A percentile compares a stretch with the other conserved stretches of the same genome.
These are phyloP conservation scores for Exocentrus adspersus DNA, from an alignment of 2,888 invertebrate genomes.

Conservation along the genomic window DNA sequence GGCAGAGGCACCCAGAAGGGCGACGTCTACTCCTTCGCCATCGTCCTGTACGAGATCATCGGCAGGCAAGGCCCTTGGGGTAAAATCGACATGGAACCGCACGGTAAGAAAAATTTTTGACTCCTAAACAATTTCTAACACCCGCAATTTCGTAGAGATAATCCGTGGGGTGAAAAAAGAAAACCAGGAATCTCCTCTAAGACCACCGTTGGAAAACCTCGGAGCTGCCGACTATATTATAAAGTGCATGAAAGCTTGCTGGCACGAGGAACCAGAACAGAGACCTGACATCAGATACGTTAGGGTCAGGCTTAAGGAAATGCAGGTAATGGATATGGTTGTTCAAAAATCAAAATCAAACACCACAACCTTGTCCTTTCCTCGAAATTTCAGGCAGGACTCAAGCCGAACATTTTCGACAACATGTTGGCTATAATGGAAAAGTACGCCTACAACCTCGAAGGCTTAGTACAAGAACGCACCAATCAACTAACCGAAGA, in stretches of 20 bases:
- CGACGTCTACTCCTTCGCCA: constrained; percentile 85
- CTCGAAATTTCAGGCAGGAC: constrained; percentile 65
- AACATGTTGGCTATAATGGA: constrained; percentile 93
- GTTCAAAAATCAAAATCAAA: no score
- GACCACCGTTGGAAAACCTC: constrained; percentile 75
- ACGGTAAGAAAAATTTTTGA: constrained; percentile 29
- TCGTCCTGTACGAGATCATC: constrained; percentile 86
- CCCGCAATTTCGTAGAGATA: constrained; percentile 61
- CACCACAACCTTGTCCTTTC: no score
- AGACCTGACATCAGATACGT: constrained; percentile 83
- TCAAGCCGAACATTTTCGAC: constrained; percentile 87
- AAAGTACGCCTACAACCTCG: constrained; percentile 88
- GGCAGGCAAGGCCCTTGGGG: constrained; percentile 86
- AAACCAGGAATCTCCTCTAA: constrained; percentile 62
- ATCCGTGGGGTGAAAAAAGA: constrained; percentile 60
- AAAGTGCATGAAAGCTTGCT: constrained; percentile 79
- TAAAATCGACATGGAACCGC: constrained; percentile 62
- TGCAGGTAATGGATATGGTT: constrained; percentile 68
- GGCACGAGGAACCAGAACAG: constrained; percentile 82
- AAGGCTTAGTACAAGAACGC: constrained; percentile 83
- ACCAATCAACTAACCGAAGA: constrained; percentile 84
- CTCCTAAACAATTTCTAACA: no score
- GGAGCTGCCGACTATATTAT: constrained; percentile 79
- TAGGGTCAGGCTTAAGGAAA: constrained; percentile 79
- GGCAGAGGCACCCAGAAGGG: constrained; percentile 84